These are phyloP conservation scores for Scaptomyza montana DNA, from an alignment of 1,140 invertebrate species.

Conservation along the genomic window DNA sequence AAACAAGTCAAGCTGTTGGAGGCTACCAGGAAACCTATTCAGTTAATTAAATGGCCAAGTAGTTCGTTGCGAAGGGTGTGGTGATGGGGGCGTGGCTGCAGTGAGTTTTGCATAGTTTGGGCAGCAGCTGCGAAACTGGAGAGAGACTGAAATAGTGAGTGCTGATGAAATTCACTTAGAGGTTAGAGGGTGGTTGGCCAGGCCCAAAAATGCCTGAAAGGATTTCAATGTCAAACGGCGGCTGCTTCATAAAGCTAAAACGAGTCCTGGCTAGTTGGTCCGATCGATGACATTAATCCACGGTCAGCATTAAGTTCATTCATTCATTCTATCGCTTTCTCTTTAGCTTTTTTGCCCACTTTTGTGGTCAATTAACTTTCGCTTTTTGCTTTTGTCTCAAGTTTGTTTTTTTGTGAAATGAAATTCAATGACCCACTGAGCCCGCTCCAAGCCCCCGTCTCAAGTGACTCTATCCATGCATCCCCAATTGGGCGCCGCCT, in stretches of 20 bases:
- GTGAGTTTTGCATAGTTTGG: conserved; percentile 65
- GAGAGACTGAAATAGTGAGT: too few species aligned
- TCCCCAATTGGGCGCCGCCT: conserved; percentile 24
- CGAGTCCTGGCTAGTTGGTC: too few species aligned
- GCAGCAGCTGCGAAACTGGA: conserved; percentile 31
- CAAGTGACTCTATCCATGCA: conserved; percentile 32
- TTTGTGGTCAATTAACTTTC: conserved; percentile 79
- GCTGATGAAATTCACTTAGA: conserved; percentile 50
- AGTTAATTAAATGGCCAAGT: conserved; percentile 68
- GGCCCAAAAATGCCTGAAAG: conserved; percentile 57
- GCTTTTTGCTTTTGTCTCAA: conserved; percentile 33
- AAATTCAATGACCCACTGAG: conserved; percentile 77
- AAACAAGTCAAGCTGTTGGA: too few species aligned
- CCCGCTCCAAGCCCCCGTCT: background rate
- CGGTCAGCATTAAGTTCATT: conserved; percentile 34
- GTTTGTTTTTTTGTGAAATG: conserved; percentile 73
- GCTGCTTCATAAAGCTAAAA: too few species aligned
- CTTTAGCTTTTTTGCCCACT: conserved; percentile 39
- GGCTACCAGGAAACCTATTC: conserved; percentile 35
- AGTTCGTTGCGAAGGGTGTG: background rate
- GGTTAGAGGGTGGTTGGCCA: background rate
- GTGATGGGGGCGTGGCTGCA: conserved; percentile 5
- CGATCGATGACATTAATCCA: conserved; percentile 66
- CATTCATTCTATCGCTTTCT: conserved; percentile 42
- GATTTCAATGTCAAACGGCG: conserved; percentile 73